Percentiles rank a stretch among this genome's conserved stretches.
These are phyloP conservation scores for Tetraodon nigroviridis DNA, from an alignment of 2,113 vertebrate species.

Conservation along the genomic window DNA sequence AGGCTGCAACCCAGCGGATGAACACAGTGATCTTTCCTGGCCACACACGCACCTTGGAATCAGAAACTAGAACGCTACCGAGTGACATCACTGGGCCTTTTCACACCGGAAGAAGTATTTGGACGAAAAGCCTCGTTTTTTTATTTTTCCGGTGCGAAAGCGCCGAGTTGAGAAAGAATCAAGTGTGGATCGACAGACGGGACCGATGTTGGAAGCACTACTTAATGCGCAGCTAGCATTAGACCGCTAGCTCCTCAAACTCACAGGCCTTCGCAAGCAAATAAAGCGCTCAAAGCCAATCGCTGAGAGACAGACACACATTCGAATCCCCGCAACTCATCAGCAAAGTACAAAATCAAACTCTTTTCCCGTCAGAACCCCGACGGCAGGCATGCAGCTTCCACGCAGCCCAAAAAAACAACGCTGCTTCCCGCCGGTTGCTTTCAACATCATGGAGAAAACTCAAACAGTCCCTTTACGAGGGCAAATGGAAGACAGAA, in stretches of 20 bases:
- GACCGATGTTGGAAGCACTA: constrained; percentile 51
- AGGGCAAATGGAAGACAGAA: constrained; percentile 67
- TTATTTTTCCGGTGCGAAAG: no score
- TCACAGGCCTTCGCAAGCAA: constrained; percentile 11
- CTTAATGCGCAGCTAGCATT: constrained; percentile 18
- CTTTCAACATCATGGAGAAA: constrained; percentile 19
- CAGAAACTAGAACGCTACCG: constrained; percentile 20
- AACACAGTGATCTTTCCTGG: constrained; percentile 56
- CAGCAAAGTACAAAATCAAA: constrained; percentile 41
- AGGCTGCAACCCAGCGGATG: constrained; percentile 31
- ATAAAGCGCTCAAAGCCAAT: not conserved
- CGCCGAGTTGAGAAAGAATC: no score
- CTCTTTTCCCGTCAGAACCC: constrained; percentile 26
- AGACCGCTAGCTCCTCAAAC: constrained; percentile 20
- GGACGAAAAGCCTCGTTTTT: no score
- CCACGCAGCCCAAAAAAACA: constrained; percentile 30
- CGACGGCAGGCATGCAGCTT: constrained; percentile 55
- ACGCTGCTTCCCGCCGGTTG: constrained; percentile 14
- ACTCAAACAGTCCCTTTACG: constrained; percentile 25
- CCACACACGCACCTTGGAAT: constrained; percentile 8
- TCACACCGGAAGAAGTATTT: not conserved
- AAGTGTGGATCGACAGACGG: no score
- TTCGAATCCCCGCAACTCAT: constrained; percentile 10
- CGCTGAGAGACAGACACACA: constrained; percentile 5
- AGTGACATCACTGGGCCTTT: not conserved